phyloP scores from a whole-genome alignment of 1,140 invertebrate genomes.

The Nasonia giraulti region DNA sequence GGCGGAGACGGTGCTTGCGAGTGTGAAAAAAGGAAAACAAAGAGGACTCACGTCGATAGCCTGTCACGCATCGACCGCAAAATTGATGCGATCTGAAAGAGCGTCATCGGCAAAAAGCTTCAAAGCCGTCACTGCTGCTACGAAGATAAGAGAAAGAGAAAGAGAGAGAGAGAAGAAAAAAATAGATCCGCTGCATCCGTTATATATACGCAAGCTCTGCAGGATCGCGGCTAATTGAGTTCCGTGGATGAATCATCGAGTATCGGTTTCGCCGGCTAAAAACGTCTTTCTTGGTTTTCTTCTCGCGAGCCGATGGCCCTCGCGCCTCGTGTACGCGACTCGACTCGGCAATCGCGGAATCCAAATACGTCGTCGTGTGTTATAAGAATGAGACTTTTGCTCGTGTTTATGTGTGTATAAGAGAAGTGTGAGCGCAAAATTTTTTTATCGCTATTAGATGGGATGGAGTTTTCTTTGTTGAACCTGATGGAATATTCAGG shows the following conservation, averaged over 20 bases:
- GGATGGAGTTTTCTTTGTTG: background rate
- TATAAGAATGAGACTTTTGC: background rate
- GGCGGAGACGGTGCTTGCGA: no score
- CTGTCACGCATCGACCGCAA: slow-evolving; percentile 16
- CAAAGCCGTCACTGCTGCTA: background rate
- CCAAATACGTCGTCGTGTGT: slow-evolving; percentile 19
- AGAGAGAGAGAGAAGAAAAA: background rate
- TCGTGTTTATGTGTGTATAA: no score
- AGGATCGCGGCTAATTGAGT: slow-evolving; percentile 43
- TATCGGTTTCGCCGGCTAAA: slow-evolving; percentile 26
- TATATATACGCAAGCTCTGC: background rate
- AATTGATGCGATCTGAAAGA: slow-evolving; percentile 33
- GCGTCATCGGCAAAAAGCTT: background rate
- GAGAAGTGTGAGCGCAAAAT: background rate
- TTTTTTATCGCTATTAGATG: background rate
- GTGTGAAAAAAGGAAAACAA: no score
- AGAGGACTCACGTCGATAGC: no score
- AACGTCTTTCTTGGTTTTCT: slow-evolving; percentile 16
- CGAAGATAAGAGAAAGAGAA: background rate
- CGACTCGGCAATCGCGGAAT: slow-evolving; percentile 20
- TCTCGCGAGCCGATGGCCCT: background rate
- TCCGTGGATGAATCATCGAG: slow-evolving; percentile 41
- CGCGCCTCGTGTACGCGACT: slow-evolving; percentile 24
- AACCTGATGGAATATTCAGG: background rate
- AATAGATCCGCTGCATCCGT: background rate